phyloP scores from a whole-genome alignment of 2,113 vertebrate species.

The Myotis lucifugus region DNA sequence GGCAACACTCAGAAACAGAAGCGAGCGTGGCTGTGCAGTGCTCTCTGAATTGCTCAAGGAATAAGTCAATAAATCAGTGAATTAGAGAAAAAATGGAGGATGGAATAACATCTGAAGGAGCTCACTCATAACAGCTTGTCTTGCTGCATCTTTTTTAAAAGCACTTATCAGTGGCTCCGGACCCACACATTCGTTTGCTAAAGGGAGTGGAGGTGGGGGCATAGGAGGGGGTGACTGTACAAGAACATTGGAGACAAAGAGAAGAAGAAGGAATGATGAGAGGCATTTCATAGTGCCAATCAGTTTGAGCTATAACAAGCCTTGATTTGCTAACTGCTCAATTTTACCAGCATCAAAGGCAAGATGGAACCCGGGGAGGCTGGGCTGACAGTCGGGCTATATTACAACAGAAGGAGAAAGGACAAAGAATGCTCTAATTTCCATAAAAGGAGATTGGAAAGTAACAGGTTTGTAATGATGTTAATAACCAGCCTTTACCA shows the following conservation, averaged over 20 bases:
- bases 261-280: neutral
- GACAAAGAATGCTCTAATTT: conserved; percentile 78
- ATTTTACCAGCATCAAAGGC: conserved; percentile 69
- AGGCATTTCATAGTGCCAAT: conserved; percentile 49
- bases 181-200: conserved; percentile 59
- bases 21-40: conserved; percentile 60
- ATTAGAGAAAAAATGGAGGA: conserved; percentile 66
- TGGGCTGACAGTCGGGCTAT: conserved; percentile 66
- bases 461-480: conserved; percentile 77
- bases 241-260: conserved; percentile 61
- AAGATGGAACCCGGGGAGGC: conserved; percentile 48
- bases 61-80: conserved; percentile 77
- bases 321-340: conserved; percentile 72
- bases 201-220: neutral
- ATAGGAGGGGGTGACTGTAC: neutral
- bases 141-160: conserved; percentile 57
- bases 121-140: conserved; percentile 69
- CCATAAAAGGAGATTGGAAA: conserved; percentile 72
- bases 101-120: conserved; percentile 78
- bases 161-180: conserved; percentile 5
- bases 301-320: conserved; percentile 45
- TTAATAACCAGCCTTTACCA: conserved; percentile 81
- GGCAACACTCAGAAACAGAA: conserved; percentile 35
- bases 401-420: conserved; percentile 62
- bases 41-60: conserved; percentile 73